Evolutionary conservation across 2,888 invertebrate species (phyloP), one percentile per base, ranked within the genome.

Genomic region (Drosophila pegasa): DNA sequence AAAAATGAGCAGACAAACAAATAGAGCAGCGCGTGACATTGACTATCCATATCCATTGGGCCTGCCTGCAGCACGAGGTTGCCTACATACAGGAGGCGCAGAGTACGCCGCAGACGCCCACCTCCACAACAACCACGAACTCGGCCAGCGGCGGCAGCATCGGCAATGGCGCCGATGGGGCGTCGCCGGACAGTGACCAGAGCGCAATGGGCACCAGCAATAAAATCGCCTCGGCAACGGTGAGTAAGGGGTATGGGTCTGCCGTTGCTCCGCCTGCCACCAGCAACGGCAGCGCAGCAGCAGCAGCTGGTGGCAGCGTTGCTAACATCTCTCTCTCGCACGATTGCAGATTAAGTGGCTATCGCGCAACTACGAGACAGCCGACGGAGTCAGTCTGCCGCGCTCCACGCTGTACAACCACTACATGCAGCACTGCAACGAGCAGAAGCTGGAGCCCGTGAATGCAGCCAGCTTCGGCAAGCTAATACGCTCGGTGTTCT

Each of bases 381-480:
- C 98, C 3, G 99, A 99, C 91, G 94, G 94, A 55, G 98, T 98
- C 20, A 97, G 97, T 56, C 93, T 98, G 62, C 98, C 99, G 1
- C 95, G 99, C 41, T 98, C 98, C 37, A 99, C 98, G 1, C 94
- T 99, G 35, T 99, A 99, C 93, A 96, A 97, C 89, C 99, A 99
- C 93, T 99, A 99, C 93, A 94, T 98, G 87, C 95, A 98, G 22
- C 99, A 99, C 93, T 99, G 99, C 93, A 94, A 95, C 43, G 95
- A 97, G 90, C 96, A 98, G 91, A 98, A 98, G 91, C 94, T 99
- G 78, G 99, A 99, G 92, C 99, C 99, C 0, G 99, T 99, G 73
- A 99, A 99, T 93, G 99, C 99, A 38, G 99, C 99, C 9, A 99
- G 98, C 35, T 99, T 99, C 93, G 99, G 99, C 71, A 99, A 99